Base-by-base conservation (phyloP, 2,797 vertebrate species). In the Gymnopithys bicolor region DNA sequence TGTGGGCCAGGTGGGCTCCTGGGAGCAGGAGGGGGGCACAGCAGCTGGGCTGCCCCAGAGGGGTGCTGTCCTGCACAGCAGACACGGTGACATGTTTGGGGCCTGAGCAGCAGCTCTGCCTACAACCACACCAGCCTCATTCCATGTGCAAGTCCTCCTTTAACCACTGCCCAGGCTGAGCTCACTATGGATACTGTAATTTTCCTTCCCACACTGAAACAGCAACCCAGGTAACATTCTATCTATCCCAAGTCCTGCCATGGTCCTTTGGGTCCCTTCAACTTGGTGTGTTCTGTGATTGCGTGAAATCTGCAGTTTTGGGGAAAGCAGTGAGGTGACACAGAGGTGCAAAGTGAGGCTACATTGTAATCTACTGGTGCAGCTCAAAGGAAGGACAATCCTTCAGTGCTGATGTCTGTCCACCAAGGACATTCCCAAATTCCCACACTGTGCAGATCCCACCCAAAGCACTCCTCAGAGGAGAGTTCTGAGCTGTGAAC, bases 81-180 rank as follows among this genome's bases (percentile, higher is more conserved):
- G 37, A 33, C 33, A 39, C 0, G 0, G 62, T n/a, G 35, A 73
- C 23, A 5, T 7, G 30, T 15, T 58, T 22, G 24, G 41, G 77
- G 66, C 69, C 32, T 23, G 64, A 77, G 73, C 48, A 83, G 51
- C 59, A 90, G 62, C 52, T 28, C 24, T 9, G 32, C 39, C 39
- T 59, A 55, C 66, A 83, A 68, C 8, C 19, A 56, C 41, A 45
- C 7, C 19, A 1, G 5, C 41, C 30, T 55, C 63, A 35, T 0
- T 10, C 45, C 52, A 73, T 37, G 30, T 2, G 2, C 45, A 60
- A 56, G n/a, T 52, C 25, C 23, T 37, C 35, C 23, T 74, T 53
- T 19, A 68, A 28, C 32, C 25, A 21, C 51, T 39, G 46, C 17
- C 48, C 45, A 60, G 43, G 49, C 35, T 68, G 19, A 75, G 33